phyloP scores from a whole-genome alignment of 2,797 vertebrate genomes.

The Tapera naevia region DNA sequence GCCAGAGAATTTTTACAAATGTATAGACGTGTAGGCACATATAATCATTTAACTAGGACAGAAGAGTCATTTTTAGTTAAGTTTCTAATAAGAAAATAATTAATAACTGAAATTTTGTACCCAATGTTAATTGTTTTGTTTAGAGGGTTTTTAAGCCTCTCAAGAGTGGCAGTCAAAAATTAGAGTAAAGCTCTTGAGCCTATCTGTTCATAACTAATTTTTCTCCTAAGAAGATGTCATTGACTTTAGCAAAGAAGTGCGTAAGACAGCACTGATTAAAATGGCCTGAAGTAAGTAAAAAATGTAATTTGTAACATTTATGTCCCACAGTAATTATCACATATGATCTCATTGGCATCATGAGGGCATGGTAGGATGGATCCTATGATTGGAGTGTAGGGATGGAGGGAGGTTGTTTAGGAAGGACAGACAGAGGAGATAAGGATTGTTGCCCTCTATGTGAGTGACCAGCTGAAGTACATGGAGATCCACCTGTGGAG shows the following conservation, averaged over 20 bases:
- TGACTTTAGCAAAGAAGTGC: not conserved
- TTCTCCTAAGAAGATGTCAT: not conserved
- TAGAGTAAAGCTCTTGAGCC: not conserved
- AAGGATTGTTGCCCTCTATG: too few relatives aligned
- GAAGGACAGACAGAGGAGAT: too few relatives aligned
- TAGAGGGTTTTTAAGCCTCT: not conserved
- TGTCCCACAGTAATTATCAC: not conserved
- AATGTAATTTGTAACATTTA: not conserved
- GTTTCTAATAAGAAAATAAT: not conserved
- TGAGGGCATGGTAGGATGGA: too few relatives aligned
- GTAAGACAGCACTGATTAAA: not conserved
- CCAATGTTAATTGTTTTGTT: not conserved
- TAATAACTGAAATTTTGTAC: not conserved
- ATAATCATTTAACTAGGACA: not conserved
- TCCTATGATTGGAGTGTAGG: too few relatives aligned
- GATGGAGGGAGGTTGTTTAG: too few relatives aligned
- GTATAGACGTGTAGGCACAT: not conserved
- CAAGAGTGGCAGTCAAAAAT: not conserved
- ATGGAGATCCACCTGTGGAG: too few relatives aligned
- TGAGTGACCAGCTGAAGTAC: too few relatives aligned
- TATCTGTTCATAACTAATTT: not conserved
- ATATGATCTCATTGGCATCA: too few relatives aligned
- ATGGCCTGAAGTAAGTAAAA: not conserved
- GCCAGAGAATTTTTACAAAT: not conserved
- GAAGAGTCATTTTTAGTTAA: not conserved